Evolutionary conservation across 2,888 invertebrate species (phyloP).

Genomic region (Allygus modestus): DNA sequence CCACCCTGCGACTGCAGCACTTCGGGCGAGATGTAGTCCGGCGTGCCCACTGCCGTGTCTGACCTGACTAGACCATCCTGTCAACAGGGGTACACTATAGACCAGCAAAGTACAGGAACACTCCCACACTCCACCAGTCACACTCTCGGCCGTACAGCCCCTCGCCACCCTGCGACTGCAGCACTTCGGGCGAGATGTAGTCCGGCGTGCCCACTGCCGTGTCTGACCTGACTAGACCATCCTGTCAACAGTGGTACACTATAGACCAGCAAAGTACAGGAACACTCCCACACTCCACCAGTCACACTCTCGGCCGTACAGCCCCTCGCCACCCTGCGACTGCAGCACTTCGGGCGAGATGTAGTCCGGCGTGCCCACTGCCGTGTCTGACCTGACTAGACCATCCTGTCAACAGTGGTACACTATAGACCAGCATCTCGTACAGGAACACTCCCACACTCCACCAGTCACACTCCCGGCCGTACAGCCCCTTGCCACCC

Average conservation of each 20-base stretch:
- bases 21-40: constrained; percentile 99
- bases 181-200: constrained; percentile 99
- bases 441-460: too few species aligned
- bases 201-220: constrained; percentile 99
- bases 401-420: constrained; percentile 82
- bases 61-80: constrained; percentile 96
- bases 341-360: constrained; percentile 99
- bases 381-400: constrained; percentile 96
- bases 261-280: too few species aligned
- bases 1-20: constrained; percentile 92
- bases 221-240: constrained; percentile 96
- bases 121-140: too few species aligned
- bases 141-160: too few species aligned
- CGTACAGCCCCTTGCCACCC: constrained; percentile 67
- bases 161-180: constrained; percentile 87
- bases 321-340: constrained; percentile 81
- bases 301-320: too few species aligned
- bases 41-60: constrained; percentile 99
- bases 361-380: constrained; percentile 99
- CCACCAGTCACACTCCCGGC: constrained; percentile 98
- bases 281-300: too few species aligned
- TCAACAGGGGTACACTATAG: neutral
- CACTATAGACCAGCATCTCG: too few species aligned
- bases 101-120: too few species aligned
- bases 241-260: constrained; percentile 74